Evolutionary conservation across 2,888 invertebrate genomes (phyloP), one percentile per base, ranked within the genome.

Genomic region (Ochropacha duplaris): DNA sequence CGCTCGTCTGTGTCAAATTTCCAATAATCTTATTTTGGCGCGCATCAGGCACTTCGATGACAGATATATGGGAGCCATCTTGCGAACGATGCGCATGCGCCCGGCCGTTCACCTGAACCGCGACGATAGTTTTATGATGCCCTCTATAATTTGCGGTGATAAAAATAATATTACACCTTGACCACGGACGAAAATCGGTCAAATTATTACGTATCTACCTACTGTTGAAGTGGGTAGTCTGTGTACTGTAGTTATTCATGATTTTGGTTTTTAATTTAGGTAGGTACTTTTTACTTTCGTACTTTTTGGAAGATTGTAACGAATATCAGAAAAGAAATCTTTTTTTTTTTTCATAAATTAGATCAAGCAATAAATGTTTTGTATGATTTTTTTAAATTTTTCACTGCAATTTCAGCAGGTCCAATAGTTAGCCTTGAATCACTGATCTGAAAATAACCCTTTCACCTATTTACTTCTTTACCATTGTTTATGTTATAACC

Each of bases 1-100:
- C 77, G 76, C 83, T 85, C 86, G 79, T 83, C 81, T 86, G 87
- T 88, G 90, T 91, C 90, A 89, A 90, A 88, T 89, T 88, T 89
- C 89, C 89, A 84, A 87, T 88, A 88, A 90, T 88, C 89, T 92
- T 92, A 92, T 92, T 92, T 91, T 92, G 92, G 92, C 91, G 91
- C 88, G 90, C 90, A 90, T 91, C 90, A 92, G 88, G 87, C 83
- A 79, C 77, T 58, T 71, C 84, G 92, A 84, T 87, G 92, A 92
- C 77, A 79, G 92, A 92, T 86, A 88, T 90, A 92, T 88, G 87
- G 84, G 67, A 76, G 89, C 88, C 90, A 87, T 87, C 88, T 84
- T 84, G 88, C 77, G 83, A 83, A 78, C 80, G 86, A 83, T 73
- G 78, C 83, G 83, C 78, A 74, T 79, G 76, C 78, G 79, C 44